Evolutionary conservation across 2,888 invertebrate genomes (phyloP).

Genomic region (Heliconius ethilla): DNA sequence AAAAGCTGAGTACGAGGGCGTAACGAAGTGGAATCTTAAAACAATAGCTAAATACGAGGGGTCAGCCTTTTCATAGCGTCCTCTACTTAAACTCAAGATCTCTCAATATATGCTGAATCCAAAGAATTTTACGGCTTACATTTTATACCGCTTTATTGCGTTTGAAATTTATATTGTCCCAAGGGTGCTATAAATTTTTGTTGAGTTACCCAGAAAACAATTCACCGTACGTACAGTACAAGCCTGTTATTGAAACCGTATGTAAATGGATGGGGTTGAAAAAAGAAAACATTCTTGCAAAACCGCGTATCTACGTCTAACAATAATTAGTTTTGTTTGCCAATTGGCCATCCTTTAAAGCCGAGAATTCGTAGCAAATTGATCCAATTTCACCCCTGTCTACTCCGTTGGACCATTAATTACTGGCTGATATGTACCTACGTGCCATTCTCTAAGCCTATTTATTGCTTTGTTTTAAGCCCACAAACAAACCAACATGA

Average conservation of each 20-base stretch:
- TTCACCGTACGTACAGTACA: conserved; percentile 45
- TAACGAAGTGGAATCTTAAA: conserved; percentile 81
- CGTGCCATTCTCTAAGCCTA: conserved; percentile 58
- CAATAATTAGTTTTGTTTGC: conserved; percentile 53
- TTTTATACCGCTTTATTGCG: conserved; percentile 71
- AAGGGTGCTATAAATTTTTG: conserved; percentile 63
- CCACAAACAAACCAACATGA: conserved; percentile 79
- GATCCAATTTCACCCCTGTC: conserved; percentile 76
- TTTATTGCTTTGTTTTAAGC: conserved; percentile 69
- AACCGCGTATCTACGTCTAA: conserved; percentile 55
- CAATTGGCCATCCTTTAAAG: conserved; percentile 57
- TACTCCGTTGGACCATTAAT: conserved; percentile 73
- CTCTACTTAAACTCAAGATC: conserved; percentile 68
- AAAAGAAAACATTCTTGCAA: conserved; percentile 42
- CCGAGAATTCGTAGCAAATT: conserved; percentile 73
- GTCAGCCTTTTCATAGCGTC: conserved; percentile 69
- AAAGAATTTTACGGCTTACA: conserved; percentile 69
- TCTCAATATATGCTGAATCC: conserved; percentile 79
- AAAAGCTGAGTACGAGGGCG: conserved; percentile 72
- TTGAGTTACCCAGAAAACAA: conserved; percentile 62
- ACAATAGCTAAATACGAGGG: conserved; percentile 79
- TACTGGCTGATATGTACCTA: conserved; percentile 64
- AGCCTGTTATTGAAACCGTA: conserved; percentile 43
- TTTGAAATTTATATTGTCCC: conserved; percentile 70
- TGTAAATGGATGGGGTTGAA: conserved; percentile 31